These are phyloP conservation scores for Drosophila antonietae DNA, from an alignment of 2,888 invertebrate species.

Conservation along the genomic window DNA sequence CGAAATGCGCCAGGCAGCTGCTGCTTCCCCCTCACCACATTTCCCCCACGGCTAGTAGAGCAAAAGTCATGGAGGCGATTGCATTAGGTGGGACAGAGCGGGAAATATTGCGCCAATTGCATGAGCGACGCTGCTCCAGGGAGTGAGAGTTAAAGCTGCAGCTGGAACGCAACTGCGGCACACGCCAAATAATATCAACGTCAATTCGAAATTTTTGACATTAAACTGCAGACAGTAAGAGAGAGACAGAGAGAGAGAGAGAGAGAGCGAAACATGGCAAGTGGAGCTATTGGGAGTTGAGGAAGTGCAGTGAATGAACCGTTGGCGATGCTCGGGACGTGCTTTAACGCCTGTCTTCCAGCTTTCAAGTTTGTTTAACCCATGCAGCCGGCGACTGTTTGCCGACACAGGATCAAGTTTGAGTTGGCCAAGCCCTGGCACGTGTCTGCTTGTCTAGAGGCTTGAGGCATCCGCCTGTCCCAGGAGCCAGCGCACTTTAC, in stretches of 20 bases:
- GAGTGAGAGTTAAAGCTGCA: slow-evolving; percentile 12
- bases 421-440: slow-evolving; percentile 61
- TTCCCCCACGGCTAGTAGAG: slow-evolving; percentile 10
- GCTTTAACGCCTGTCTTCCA: slow-evolving; percentile 73
- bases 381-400: slow-evolving; percentile 65
- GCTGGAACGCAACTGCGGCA: slow-evolving; percentile 52
- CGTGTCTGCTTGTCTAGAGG: slow-evolving; percentile 52
- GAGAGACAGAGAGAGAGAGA: neutral
- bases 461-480: slow-evolving; percentile 32
- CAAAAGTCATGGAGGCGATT: slow-evolving; percentile 35
- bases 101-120: slow-evolving; percentile 6
- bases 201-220: slow-evolving; percentile 72
- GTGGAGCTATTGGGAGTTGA: neutral
- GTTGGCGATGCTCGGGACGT: slow-evolving; percentile 61
- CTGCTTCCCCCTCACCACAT: neutral
- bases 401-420: slow-evolving; percentile 63
- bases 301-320: slow-evolving; percentile 61
- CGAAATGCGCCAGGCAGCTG: slow-evolving; percentile 57
- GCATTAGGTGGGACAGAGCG: slow-evolving; percentile 14
- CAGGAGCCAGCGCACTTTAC: neutral
- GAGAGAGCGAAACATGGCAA: neutral
- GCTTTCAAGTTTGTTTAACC: slow-evolving; percentile 75
- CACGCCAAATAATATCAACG: slow-evolving; percentile 71
- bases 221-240: slow-evolving; percentile 48
- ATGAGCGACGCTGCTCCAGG: slow-evolving; percentile 1